Conservation (phyloP, 2,888 invertebrate species). For the Helobdella robusta region DNA sequence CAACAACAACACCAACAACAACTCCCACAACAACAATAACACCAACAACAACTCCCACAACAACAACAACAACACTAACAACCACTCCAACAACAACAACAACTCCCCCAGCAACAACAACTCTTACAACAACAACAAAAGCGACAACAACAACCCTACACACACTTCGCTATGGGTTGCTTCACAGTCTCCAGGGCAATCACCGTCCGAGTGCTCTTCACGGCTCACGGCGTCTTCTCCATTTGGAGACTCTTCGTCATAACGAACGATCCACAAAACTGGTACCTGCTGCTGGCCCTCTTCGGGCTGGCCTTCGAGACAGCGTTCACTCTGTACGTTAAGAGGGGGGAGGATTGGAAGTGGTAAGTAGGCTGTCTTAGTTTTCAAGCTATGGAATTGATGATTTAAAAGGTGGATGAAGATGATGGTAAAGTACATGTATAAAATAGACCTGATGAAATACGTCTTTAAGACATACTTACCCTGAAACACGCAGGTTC, state of each 20-base stretch:
- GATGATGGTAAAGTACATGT: too few relatives aligned
- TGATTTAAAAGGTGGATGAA: not conserved
- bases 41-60: too few relatives aligned
- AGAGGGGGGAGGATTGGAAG: conserved; percentile 88
- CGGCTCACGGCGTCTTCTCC: conserved; percentile 72
- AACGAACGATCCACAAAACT: conserved; percentile 61
- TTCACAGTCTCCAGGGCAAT: conserved; percentile 42
- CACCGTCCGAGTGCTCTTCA: conserved; percentile 49
- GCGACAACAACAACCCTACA: not conserved
- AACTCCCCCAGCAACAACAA: too few relatives aligned
- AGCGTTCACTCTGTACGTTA: conserved; percentile 76
- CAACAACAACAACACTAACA: too few relatives aligned
- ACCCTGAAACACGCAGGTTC: conserved; percentile 73
- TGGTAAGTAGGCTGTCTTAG: conserved; percentile 74
- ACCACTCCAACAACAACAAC: too few relatives aligned
- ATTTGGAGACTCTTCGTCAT: conserved; percentile 81
- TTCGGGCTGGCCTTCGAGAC: conserved; percentile 75
- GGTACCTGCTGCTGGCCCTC: conserved; percentile 79
- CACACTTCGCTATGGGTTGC: conserved; percentile 41
- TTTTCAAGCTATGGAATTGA: too few relatives aligned
- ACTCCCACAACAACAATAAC: too few relatives aligned
- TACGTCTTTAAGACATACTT: not conserved
- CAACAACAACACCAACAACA: too few relatives aligned
- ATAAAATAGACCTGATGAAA: too few relatives aligned
- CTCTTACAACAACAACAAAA: conserved; percentile 9